Base-by-base conservation (phyloP, 2,888 invertebrate species). In the Teleogryllus oceanicus region DNA sequence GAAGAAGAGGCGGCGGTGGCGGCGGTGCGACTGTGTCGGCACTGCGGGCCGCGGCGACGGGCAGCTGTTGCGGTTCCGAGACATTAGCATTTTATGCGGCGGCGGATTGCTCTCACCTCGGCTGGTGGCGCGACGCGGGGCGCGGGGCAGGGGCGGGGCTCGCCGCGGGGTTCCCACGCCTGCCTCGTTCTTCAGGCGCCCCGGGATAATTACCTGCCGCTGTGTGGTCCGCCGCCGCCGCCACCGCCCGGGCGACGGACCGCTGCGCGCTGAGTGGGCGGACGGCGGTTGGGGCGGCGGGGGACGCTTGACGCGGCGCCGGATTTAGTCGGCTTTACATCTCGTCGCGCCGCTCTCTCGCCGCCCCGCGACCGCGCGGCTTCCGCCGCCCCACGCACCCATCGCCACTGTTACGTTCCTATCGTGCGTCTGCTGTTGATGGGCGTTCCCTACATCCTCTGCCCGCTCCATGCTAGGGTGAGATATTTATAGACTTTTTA, bases 51-150 rank as follows among this genome's bases (percentile, higher is more conserved):
- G 62, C 13, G 62, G 62, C 62, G n/a, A 62, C 62, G 62, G 62
- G n/a, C 62, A 62, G 62, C 62, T 62, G 62, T 62, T 62, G 62
- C 62, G 62, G 62, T 62, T 62, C 62, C 16, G 62, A 62, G 62
- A 62, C 62, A 62, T 62, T 62, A 62, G 62, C 62, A 62, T 62
- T 62, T 62, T 62, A 62, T 62, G n/a, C 62, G n/a, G 62, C 62
- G 62, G 16, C 16, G 62, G 62, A 62, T 62, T 62, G 62, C 62
- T 62, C 62, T 62, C 62, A 62, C 62, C 62, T 62, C 62, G 62
- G 62, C 4, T 62, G 16, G 62, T 8, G 62, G 13, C 62, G 13
- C 16, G 16, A 62, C 62, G n/a, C 4, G 62, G 62, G 62, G 11
- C 16, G 62, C 62, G 37, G 37, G 37, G 37, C 8, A 5, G 16